These are phyloP conservation scores for Mesoclemmys tuberculata DNA, from an alignment of 2,113 vertebrate genomes.

Conservation along the genomic window DNA sequence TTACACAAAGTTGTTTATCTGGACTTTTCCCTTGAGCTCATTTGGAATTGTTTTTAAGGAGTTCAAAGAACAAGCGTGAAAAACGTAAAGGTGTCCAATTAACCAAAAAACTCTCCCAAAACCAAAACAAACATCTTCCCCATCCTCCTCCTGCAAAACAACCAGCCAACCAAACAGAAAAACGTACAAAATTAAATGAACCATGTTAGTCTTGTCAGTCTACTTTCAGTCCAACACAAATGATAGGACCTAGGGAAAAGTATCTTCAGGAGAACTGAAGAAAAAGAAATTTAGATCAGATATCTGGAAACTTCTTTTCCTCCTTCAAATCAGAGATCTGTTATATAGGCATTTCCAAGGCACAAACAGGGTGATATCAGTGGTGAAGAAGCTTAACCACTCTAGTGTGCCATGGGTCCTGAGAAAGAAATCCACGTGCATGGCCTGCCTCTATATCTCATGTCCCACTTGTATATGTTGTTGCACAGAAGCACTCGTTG, in stretches of 20 bases:
- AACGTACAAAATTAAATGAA: conserved; percentile 27
- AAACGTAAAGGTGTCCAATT: conserved; percentile 4
- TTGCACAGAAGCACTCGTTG: not conserved
- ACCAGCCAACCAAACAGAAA: not conserved
- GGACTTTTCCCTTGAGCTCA: conserved; percentile 29
- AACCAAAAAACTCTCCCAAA: not conserved
- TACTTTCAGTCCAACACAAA: not conserved
- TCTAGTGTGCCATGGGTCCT: not conserved
- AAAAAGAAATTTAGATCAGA: not conserved
- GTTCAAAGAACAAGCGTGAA: conserved; percentile 39
- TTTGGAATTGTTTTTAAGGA: conserved; percentile 52
- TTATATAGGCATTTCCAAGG: not conserved
- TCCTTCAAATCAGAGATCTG: not conserved
- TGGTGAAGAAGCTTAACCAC: not conserved
- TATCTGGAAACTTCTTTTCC: conserved; percentile 1
- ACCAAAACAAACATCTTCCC: conserved; percentile 29
- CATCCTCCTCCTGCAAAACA: not conserved
- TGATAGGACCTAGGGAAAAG: not conserved
- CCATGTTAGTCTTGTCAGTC: not conserved
- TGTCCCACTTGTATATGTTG: not conserved
- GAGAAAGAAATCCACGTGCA: not conserved
- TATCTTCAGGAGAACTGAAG: not conserved
- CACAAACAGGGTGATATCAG: not conserved
- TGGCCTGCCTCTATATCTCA: not conserved
- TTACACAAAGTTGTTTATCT: conserved; percentile 16